phyloP scores from a whole-genome alignment of 2,797 vertebrate genomes.

The Thalassophryne amazonica region DNA sequence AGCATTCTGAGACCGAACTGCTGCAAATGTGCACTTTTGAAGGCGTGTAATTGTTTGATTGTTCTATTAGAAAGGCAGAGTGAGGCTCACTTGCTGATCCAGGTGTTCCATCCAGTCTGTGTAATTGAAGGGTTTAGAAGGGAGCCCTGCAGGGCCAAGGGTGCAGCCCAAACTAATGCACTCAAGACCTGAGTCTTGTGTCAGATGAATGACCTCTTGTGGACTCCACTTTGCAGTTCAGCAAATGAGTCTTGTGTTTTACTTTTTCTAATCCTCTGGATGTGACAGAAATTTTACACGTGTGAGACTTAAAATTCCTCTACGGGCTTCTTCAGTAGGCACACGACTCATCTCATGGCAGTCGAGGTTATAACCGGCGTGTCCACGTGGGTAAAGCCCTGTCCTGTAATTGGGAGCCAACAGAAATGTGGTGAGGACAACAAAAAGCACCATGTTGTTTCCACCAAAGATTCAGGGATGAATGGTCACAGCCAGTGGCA shows the following conservation, averaged over 20 bases:
- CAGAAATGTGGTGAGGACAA: slow-evolving; percentile 39
- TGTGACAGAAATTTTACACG: slow-evolving; percentile 20
- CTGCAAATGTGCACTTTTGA: slow-evolving; percentile 19
- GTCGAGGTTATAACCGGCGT: slow-evolving; percentile 22
- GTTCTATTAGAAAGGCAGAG: slow-evolving; percentile 55
- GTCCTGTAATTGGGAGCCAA: slow-evolving; percentile 48
- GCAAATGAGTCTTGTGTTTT: slow-evolving; percentile 25
- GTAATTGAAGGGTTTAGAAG: slow-evolving; percentile 63
- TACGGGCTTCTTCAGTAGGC: slow-evolving; percentile 21
- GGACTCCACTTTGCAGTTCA: slow-evolving; percentile 6
- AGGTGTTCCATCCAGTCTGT: slow-evolving; percentile 65
- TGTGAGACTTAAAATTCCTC: slow-evolving; percentile 12
- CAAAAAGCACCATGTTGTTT: slow-evolving; percentile 59
- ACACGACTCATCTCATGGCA: slow-evolving; percentile 23
- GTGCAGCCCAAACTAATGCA: slow-evolving; percentile 32
- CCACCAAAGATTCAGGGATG: slow-evolving; percentile 54
- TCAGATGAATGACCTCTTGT: slow-evolving; percentile 31
- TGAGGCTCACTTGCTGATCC: slow-evolving; percentile 70
- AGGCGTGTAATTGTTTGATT: slow-evolving; percentile 57
- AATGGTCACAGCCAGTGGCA: slow-evolving; percentile 53
- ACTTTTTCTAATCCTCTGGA: slow-evolving; percentile 24
- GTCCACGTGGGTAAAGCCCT: slow-evolving; percentile 42
- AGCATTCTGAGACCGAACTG: slow-evolving; percentile 27
- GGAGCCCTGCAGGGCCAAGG: slow-evolving; percentile 39
- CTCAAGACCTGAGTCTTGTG: slow-evolving; percentile 16